Evolutionary conservation across 2,113 vertebrate species (phyloP), one percentile per base, ranked within the genome.

Genomic region (Atherinomorus stipes): DNA sequence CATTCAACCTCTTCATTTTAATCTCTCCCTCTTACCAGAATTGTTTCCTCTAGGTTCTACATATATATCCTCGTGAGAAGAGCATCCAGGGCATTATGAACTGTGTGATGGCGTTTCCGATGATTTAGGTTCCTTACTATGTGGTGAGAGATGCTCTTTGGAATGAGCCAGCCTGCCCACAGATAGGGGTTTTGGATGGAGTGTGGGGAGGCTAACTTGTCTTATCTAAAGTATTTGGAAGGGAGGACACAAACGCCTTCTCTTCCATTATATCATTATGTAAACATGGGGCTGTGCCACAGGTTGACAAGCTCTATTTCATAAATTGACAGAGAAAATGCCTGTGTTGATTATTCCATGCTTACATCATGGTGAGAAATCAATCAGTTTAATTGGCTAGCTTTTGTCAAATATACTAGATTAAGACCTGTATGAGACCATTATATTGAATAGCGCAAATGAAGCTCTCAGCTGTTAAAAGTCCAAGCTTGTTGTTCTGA

Each of bases 221-320:
- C 84, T 89, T 91, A 93, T 93, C 90, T 93, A 68, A 93, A 91
- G 74, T 91, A 93, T 93, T 90, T 87, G 77, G 64, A 78, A 60
- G 89, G 91, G 91, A 93, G 91, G 87, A 93, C 80, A 78, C 58
- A 71, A 78, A 81, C 82, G 86, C 83, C 87, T 89, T 87, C 82
- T 87, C 81, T 68, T 84, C 85, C 83, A 90, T 92, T 91, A 92
- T 90, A 89, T 92, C 92, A 92, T 90, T 89, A 72, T 76, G 83
- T 88, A 92, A 91, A 91, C 90, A 93, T 74, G 23, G 18, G 68
- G 73, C 85, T 75, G 60, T 80, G 72, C 78, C 74, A 85, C 83
- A 85, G 86, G 88, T 88, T 88, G 85, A 91, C 81, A n/a, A 74
- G 81, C 62, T 51, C 69, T 72, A 76, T 87, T 90, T 92, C 65